phyloP scores from a whole-genome alignment of 2,888 invertebrate genomes.

The Cataglyphis livida region DNA sequence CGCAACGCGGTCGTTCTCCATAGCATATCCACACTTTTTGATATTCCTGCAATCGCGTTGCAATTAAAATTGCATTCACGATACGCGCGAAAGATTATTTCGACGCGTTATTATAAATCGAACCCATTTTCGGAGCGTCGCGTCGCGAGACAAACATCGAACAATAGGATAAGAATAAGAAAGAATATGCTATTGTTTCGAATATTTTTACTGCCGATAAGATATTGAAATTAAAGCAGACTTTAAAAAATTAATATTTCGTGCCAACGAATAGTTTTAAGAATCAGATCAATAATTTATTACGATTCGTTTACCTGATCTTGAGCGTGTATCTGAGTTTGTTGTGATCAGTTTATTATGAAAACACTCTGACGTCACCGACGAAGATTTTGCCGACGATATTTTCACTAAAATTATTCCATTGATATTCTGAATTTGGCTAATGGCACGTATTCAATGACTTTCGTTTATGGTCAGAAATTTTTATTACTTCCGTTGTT shows the following conservation, averaged over 20 bases:
- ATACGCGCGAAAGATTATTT: neutral
- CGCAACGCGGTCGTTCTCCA: neutral
- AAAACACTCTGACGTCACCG: constrained; percentile 5
- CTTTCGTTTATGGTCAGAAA: neutral
- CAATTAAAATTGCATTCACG: neutral
- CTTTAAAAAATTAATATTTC: neutral
- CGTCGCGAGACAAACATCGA: neutral
- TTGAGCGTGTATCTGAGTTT: constrained; percentile 1
- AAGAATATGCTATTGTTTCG: neutral
- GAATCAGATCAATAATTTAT: neutral
- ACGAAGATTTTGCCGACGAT: constrained; percentile 17
- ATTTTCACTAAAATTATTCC: neutral
- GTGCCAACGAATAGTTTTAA: neutral
- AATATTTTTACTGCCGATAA: neutral
- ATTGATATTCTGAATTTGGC: neutral
- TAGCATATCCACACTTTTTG: neutral
- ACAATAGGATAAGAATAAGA: neutral
- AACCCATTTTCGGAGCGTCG: neutral
- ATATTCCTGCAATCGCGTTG: neutral
- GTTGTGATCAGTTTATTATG: neutral
- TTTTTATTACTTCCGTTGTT: neutral
- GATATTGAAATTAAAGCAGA: neutral
- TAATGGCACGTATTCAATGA: neutral
- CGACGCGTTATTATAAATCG: neutral
- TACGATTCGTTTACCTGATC: neutral